Conservation (phyloP, 2,113 vertebrate genomes). For the Chamaea fasciata region DNA sequence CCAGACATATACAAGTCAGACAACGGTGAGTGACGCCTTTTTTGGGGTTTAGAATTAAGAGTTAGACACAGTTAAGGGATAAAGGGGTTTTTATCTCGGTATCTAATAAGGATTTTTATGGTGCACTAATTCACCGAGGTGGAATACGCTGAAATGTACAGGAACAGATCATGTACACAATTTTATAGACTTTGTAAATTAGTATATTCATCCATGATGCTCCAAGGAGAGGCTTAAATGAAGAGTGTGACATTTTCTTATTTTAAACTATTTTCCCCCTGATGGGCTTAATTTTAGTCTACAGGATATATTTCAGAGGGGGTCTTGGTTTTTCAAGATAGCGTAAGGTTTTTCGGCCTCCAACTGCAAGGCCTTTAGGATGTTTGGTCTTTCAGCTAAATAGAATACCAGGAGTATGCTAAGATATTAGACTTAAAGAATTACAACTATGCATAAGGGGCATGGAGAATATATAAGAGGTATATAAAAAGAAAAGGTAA, state of each 20-base stretch:
- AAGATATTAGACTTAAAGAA: background rate
- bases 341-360: background rate
- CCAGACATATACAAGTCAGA: background rate
- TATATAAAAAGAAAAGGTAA: background rate
- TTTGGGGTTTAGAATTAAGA: background rate
- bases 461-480: background rate
- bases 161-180: fast-evolving
- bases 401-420: background rate
- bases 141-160: background rate
- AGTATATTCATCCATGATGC: background rate
- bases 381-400: background rate
- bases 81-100: background rate
- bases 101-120: background rate
- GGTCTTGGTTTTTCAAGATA: background rate
- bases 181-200: background rate
- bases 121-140: background rate
- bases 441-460: background rate
- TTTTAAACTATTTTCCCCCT: background rate
- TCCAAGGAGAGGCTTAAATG: background rate
- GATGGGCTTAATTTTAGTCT: background rate
- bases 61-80: background rate
- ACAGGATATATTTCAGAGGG: background rate
- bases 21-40: background rate
- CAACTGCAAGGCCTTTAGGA: background rate
- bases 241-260: background rate